phyloP scores from a whole-genome alignment of 2,888 invertebrate genomes.

The Exocentrus adspersus region DNA sequence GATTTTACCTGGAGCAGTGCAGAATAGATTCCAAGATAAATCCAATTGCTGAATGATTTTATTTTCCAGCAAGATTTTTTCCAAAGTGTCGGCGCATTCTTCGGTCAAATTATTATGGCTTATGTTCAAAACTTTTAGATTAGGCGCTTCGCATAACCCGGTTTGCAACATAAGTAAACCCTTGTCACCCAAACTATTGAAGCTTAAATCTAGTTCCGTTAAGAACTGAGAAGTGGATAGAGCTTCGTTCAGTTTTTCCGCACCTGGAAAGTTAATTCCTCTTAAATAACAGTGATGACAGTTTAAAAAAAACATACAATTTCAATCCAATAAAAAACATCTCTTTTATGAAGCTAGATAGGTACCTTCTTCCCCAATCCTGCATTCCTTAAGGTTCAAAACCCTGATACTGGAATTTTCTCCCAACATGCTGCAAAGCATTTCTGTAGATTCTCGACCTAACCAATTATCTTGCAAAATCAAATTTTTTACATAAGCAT shows the following conservation, averaged over 20 bases:
- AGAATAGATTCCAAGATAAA: slow-evolving; percentile 68
- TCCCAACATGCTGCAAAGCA: slow-evolving; percentile 59
- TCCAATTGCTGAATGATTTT: slow-evolving; percentile 63
- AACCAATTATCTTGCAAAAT: slow-evolving; percentile 63
- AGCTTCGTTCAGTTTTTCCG: slow-evolving; percentile 57
- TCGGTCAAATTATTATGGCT: slow-evolving; percentile 66
- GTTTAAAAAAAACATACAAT: too few relatives aligned
- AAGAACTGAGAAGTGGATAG: slow-evolving; percentile 56
- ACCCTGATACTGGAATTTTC: slow-evolving; percentile 56
- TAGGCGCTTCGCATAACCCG: slow-evolving; percentile 56
- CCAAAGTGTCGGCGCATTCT: slow-evolving; percentile 58
- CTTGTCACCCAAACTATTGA: slow-evolving; percentile 63
- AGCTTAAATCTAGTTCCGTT: slow-evolving; percentile 60
- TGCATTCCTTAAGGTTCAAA: slow-evolving; percentile 62
- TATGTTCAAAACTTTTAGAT: slow-evolving; percentile 62
- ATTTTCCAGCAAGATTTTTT: slow-evolving; percentile 61
- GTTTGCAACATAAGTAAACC: slow-evolving; percentile 59
- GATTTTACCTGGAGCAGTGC: slow-evolving; percentile 56
- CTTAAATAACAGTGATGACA: too few relatives aligned
- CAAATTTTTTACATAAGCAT: slow-evolving; percentile 55
- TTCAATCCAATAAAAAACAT: background rate
- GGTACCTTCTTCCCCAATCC: slow-evolving; percentile 59
- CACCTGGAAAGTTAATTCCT: slow-evolving; percentile 52
- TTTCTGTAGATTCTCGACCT: slow-evolving; percentile 56
- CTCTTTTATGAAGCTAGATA: background rate